Percentiles rank a stretch among this genome's conserved stretches.
Conservation (phyloP, 1,140 invertebrate species). For the Brachionus sp. region DNA sequence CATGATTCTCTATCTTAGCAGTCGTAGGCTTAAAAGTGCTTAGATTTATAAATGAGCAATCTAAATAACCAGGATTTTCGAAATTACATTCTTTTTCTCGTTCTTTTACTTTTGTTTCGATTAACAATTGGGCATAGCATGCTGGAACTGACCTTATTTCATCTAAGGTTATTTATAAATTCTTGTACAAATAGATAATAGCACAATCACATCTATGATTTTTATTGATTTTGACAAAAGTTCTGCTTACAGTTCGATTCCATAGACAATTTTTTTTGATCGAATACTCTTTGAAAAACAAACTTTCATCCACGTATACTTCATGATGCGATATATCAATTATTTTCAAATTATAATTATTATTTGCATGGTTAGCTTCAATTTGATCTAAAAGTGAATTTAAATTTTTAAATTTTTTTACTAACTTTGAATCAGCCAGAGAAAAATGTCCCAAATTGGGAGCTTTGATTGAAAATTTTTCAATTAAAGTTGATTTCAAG, state of each 20-base stretch:
- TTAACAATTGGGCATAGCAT: not conserved
- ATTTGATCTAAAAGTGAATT: not conserved
- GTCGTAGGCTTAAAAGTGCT: not conserved
- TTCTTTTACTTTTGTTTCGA: not conserved
- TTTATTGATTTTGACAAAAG: slow-evolving; percentile 17
- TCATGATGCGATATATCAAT: not conserved
- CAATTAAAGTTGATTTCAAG: not conserved
- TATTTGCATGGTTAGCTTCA: not conserved
- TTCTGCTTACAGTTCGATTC: not conserved
- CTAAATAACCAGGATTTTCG: not conserved
- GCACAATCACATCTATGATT: not conserved
- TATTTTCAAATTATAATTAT: not conserved
- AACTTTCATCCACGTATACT: not conserved
- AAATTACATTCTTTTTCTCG: not conserved
- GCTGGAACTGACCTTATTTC: not conserved
- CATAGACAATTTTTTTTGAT: not conserved
- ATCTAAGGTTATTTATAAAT: not conserved
- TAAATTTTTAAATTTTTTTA: slow-evolving; percentile 12
- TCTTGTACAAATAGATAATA: not conserved
- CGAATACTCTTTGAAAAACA: not conserved
- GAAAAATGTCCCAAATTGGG: not conserved
- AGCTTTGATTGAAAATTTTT: not conserved
- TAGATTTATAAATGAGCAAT: not conserved
- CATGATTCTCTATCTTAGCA: not conserved
- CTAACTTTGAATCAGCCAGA: not conserved